Base-by-base conservation (phyloP, 2,888 invertebrate species). In the Drosophila cyrtoloma region DNA sequence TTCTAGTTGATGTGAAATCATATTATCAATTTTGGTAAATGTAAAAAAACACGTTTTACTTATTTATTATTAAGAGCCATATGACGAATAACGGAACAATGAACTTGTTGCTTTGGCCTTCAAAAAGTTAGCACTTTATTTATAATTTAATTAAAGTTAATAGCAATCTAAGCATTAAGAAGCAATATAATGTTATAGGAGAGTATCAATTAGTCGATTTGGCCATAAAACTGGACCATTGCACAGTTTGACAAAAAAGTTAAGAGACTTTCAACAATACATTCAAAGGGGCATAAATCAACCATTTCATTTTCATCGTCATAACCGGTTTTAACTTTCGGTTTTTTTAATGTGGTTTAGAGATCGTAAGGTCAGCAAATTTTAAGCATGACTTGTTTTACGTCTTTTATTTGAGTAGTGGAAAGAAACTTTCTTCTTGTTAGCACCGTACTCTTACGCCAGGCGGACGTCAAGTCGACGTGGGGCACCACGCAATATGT, bases 401-500 rank as follows among this genome's bases (percentile, higher is more conserved):
- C 56, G 51, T 55, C 60, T 73, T 61, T 64, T 30, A n/a, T 32
- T 28, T 47, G 19, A 47, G 26, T 37, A 16, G 57, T 10, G 22
- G 33, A 33, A 60, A 39, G 28, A 66, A 62, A 77, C 58, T 77
- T 77, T 78, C 64, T 52, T 61, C 56, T 53, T 44, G 71, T 60
- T 63, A 44, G 44, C 52, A 37, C 22, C 47, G 57, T n/a, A 51
- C 33, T 60, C 67, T 5, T 5, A 35, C 42, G 64, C 4, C 55
- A 56, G 58, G 42, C 47, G 57, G 57, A 47, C 55, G 55, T 65
- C 61, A 59, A 50, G 39, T 61, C 32, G 33, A 60, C 33, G 28
- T 53, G 35, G n/a, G 28, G 30, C 35, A 44, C 50, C 42, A 52
- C 69, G 67, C 65, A 71, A 73, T 63, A 68, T 70, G 87, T 71